Evolutionary conservation across 2,888 invertebrate genomes (phyloP).

Genomic region (Heliothis peltigera): DNA sequence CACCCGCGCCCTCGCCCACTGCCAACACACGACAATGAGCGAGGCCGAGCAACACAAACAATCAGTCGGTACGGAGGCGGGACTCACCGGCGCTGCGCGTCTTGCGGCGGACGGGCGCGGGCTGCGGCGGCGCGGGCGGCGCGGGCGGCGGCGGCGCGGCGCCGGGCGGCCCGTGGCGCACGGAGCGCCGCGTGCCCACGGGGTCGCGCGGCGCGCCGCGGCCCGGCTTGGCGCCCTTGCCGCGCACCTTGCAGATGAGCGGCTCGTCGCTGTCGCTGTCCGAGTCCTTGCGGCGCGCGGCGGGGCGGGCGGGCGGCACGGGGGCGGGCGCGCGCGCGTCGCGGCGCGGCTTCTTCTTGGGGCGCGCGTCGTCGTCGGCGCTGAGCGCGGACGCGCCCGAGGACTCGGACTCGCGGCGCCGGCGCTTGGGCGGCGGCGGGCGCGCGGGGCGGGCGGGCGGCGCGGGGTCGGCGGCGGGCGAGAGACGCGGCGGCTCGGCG

Average conservation of each 20-base stretch:
- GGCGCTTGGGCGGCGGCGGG: constrained; percentile 90
- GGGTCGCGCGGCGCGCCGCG: constrained; percentile 74
- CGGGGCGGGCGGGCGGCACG: constrained; percentile 78
- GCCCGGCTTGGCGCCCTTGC: constrained; percentile 69
- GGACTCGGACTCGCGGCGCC: constrained; percentile 94
- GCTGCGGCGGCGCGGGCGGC: constrained; percentile 67
- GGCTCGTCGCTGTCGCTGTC: constrained; percentile 95
- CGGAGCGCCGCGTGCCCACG: constrained; percentile 89
- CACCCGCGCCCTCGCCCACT: constrained; percentile 77
- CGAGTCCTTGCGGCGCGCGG: constrained; percentile 91
- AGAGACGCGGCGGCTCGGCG: constrained; percentile 88
- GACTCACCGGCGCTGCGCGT: constrained; percentile 93
- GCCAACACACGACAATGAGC: too few relatives aligned
- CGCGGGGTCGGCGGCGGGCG: constrained; percentile 81
- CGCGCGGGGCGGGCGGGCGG: constrained; percentile 59
- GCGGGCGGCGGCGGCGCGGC: constrained; percentile 71
- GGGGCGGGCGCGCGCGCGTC: constrained; percentile 83
- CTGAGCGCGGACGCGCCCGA: constrained; percentile 91
- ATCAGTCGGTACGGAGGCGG: constrained; percentile 28
- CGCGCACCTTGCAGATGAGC: constrained; percentile 92
- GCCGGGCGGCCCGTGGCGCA: constrained; percentile 82
- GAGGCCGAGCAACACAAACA: too few relatives aligned
- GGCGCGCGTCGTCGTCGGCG: constrained; percentile 87
- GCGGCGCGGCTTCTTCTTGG: constrained; percentile 82
- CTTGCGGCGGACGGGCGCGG: constrained; percentile 88